Evolutionary conservation across 2,888 invertebrate species (phyloP).

Genomic region (Spatulosminthurus flaviceps): DNA sequence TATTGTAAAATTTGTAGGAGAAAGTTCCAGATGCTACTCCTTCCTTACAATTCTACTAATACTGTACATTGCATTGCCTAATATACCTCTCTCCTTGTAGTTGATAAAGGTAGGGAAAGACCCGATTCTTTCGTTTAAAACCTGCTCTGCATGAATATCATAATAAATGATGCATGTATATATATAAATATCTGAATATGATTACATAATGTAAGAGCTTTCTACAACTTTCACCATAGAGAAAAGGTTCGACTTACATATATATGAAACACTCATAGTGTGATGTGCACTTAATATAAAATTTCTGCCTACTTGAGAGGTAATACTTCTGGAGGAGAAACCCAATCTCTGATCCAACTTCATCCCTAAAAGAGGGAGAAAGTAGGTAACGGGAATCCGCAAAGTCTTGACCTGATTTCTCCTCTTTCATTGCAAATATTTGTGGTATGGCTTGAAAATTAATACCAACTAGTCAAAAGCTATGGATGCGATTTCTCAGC

Average conservation of each 20-base stretch:
- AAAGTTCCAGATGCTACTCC: slow-evolving; percentile 5
- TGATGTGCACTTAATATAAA: too few relatives aligned
- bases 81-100: too few relatives aligned
- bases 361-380: neutral
- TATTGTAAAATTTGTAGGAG: neutral
- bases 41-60: neutral
- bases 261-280: neutral
- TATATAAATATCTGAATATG: neutral
- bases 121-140: too few relatives aligned
- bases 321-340: neutral
- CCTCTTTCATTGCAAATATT: neutral
- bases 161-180: too few relatives aligned
- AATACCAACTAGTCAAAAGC: neutral
- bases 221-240: too few relatives aligned
- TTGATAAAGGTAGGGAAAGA: too few relatives aligned
- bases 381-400: slow-evolving; percentile 52
- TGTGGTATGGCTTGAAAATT: neutral
- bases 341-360: neutral
- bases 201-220: too few relatives aligned
- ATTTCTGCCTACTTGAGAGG: too few relatives aligned
- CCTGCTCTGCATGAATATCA: too few relatives aligned
- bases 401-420: slow-evolving; percentile 61
- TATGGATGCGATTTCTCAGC: too few relatives aligned
- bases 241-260: too few relatives aligned
- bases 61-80: too few relatives aligned